Evolutionary conservation across 1,140 invertebrate species (phyloP), one percentile per base, ranked within the genome.

Genomic region (Mamestra configurata): DNA sequence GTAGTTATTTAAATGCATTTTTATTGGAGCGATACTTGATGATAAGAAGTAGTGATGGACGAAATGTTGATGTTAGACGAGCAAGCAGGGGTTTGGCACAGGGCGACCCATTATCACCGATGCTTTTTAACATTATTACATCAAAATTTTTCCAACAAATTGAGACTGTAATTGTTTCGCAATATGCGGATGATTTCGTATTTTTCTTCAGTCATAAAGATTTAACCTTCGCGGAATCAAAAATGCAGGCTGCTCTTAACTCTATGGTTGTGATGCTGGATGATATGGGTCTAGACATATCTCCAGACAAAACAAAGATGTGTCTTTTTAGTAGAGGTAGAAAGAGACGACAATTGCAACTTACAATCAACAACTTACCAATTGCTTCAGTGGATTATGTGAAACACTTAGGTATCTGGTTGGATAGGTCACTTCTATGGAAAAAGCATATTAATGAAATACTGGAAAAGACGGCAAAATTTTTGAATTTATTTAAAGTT

Each of bases 61-160:
- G 20, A 78, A 46, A 76, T 0, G 1, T 51, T n/a, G 49, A 18
- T 18, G 11, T 53, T 51, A 59, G 79, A 75, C 55, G 73, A 55
- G 79, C 79, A 64, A 53, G 46, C 59, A 83, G 43, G 76, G 86
- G 86, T 49, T 31, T 88, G 13, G 84, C 84, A 10, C 84, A 88
- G 49, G 85, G 85, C 11, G 86, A 87, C 24, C 86, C 84, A 10
- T 15, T 85, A 5, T 83, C 82, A 18, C 86, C 84, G 8, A 70
- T 87, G 15, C 66, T 87, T 11, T 88, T 88, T 61, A 88, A 88
- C 77, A 71, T 87, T 37, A 77, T 64, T 15, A 86, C 82, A 10
- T 24, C 46, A 11, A 57, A 76, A 24, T 78, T 86, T 8, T 71
- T 64, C 66, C 43, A 80, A 35, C 10, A 22, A 27, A 78, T 81